Base-by-base conservation (phyloP, 2,113 vertebrate genomes). In the Sylvietta virens region DNA sequence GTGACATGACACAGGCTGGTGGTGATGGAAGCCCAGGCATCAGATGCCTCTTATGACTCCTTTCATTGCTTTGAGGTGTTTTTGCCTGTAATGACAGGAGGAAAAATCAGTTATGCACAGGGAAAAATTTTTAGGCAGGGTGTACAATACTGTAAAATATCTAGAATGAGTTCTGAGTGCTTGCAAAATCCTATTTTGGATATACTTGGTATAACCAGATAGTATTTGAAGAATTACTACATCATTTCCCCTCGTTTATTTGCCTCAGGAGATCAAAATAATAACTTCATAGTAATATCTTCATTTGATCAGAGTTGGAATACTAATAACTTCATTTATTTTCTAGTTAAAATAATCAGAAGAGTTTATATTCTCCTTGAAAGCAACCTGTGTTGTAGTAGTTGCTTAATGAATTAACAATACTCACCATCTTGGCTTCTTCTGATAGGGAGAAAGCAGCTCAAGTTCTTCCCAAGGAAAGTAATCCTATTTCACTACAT, bases 221-320 rank as follows among this genome's bases (percentile, higher is more conserved):
- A 94, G 85, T n/a, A 96, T 85, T 86, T 97, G 94, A 23, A 97
- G 74, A 73, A 97, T 31, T 3, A 96, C 94, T 28, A 87, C 14
- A 13, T 95, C 14, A 50, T 89, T 93, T 81, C 40, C 71, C 10
- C 67, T 50, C 70, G 8, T 94, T 90, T 47, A 72, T 60, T 33
- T 95, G 60, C 0, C 94, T 93, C 54, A 97, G 62, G 23, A 98
- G 54, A 39, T 86, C 64, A 14, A 95, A 94, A 60, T 88, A 97
- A 57, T 86, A 80, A 71, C 31, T 92, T 97, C 53, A 97, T 97
- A 31, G 57, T 91, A 97, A 54, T 84, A 88, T 37, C n/a, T 94
- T 97, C 45, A 97, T 97, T 76, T 97, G 72, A 66, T 97, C 50
- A 20, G 83, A 95, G 45, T 45, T 69, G 10, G 22, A 86, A 45